Percentiles rank a stretch among this genome's conserved stretches.
Conservation (phyloP, 2,888 invertebrate species). For the Parapristionchus giblindavisi region DNA sequence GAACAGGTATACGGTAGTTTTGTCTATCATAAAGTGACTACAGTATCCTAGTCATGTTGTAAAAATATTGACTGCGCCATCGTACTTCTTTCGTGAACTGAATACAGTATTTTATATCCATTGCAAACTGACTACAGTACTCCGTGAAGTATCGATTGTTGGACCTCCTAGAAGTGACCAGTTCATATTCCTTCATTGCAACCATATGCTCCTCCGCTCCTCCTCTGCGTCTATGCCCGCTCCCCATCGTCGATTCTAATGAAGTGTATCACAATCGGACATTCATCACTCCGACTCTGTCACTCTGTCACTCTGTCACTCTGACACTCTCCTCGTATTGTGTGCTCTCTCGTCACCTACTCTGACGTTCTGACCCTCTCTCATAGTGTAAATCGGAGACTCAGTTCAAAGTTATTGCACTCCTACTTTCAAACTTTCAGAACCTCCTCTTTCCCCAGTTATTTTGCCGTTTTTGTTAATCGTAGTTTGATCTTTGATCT, state of each 20-base stretch:
- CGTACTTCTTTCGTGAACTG: no score
- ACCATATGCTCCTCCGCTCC: slow-evolving; percentile 16
- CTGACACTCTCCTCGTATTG: slow-evolving; percentile 16
- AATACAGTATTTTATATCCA: no score
- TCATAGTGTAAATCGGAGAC: neutral
- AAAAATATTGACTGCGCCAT: no score
- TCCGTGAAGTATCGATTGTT: no score
- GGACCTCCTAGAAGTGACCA: no score
- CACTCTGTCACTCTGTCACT: slow-evolving; percentile 3
- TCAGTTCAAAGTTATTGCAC: slow-evolving; percentile 16
- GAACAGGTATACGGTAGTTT: slow-evolving; percentile 46
- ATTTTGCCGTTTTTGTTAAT: neutral
- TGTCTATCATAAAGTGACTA: neutral
- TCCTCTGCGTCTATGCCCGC: neutral
- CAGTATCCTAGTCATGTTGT: no score
- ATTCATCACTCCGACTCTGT: slow-evolving; percentile 30
- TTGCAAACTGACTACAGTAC: no score
- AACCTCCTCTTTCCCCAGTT: neutral
- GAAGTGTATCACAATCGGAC: slow-evolving; percentile 18
- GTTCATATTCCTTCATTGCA: no score
- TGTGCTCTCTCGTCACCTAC: slow-evolving; percentile 19
- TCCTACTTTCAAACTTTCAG: slow-evolving; percentile 3
- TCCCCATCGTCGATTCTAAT: slow-evolving; percentile 7
- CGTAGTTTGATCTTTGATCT: no score
- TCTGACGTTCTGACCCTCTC: slow-evolving; percentile 19